These are phyloP conservation scores for Sarcophaga peregrina DNA, from an alignment of 1,140 invertebrate species.

Conservation along the genomic window DNA sequence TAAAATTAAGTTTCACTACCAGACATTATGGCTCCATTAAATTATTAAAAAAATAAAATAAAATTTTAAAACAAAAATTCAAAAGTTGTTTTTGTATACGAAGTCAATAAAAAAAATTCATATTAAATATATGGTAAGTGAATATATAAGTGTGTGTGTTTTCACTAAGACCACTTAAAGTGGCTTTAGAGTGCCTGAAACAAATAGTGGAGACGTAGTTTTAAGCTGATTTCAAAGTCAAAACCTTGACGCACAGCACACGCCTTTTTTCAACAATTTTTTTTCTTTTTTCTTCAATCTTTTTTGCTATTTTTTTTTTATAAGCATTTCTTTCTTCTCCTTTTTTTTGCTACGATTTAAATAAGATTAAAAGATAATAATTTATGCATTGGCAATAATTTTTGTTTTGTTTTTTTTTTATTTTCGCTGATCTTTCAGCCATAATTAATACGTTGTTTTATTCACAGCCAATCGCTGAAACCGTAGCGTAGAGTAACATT, in stretches of 20 bases:
- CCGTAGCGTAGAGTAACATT: slow-evolving; percentile 1
- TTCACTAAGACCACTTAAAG: neutral
- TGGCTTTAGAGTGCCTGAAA: neutral
- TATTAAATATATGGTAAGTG: neutral
- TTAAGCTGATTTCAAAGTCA: slow-evolving; percentile 46
- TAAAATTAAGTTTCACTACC: slow-evolving; percentile 33
- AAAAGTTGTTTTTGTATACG: neutral
- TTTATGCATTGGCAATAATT: neutral
- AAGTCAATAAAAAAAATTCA: slow-evolving; percentile 13
- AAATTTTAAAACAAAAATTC: slow-evolving; percentile 27
- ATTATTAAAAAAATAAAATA: slow-evolving; percentile 35
- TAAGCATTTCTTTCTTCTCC: neutral
- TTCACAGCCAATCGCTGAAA: neutral
- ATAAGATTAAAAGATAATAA: slow-evolving; percentile 1
- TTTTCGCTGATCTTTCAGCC: neutral
- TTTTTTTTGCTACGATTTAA: neutral
- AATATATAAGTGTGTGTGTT: slow-evolving; percentile 26
- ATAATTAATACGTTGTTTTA: slow-evolving; percentile 29
- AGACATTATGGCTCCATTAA: slow-evolving; percentile 29
- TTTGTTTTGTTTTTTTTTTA: slow-evolving; percentile 1
- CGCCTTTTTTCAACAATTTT: slow-evolving; percentile 39
- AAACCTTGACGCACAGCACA: slow-evolving; percentile 45
- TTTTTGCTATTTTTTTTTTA: neutral
- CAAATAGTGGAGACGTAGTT: slow-evolving; percentile 28
- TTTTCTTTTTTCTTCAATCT: neutral